Conservation (phyloP, 2,888 invertebrate species). For the Drosophila mercatorum region DNA sequence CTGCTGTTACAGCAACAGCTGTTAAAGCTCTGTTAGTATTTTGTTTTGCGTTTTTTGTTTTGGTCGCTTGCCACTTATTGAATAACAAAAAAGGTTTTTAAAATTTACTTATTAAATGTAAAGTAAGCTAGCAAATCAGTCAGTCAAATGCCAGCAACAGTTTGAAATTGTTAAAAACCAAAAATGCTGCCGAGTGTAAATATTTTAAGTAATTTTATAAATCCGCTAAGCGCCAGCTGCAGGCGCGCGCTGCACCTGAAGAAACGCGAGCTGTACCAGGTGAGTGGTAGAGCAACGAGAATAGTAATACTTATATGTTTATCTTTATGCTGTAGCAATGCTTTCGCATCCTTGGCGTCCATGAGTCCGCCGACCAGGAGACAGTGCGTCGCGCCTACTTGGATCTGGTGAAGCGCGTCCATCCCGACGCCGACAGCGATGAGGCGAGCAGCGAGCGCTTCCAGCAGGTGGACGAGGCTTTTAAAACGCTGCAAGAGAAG, state of each 20-base stretch:
- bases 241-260: slow-evolving; percentile 62
- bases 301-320: too few relatives aligned
- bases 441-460: slow-evolving; percentile 91
- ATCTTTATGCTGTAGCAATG: slow-evolving; percentile 86
- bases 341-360: slow-evolving; percentile 88
- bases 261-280: slow-evolving; percentile 57
- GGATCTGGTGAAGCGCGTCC: slow-evolving; percentile 91
- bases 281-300: slow-evolving; percentile 13
- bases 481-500: slow-evolving; percentile 89
- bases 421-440: slow-evolving; percentile 91
- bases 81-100: slow-evolving; percentile 25
- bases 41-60: slow-evolving; percentile 16
- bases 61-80: slow-evolving; percentile 31
- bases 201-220: slow-evolving; percentile 9
- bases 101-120: neutral
- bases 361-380: slow-evolving; percentile 89
- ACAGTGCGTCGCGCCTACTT: slow-evolving; percentile 90
- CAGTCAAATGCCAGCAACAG: neutral
- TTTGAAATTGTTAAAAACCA: neutral
- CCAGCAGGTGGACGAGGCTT: slow-evolving; percentile 91
- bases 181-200: slow-evolving; percentile 26
- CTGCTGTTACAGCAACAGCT: neutral
- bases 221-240: neutral
- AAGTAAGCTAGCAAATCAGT: slow-evolving; percentile 2
- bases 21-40: neutral